A percentile compares a stretch with the other conserved stretches of the same genome.
These are phyloP conservation scores for Catostylus mosaicus DNA, from an alignment of 30 jellyfish, hydroid and myxozoan genomes.

Conservation along the genomic window DNA sequence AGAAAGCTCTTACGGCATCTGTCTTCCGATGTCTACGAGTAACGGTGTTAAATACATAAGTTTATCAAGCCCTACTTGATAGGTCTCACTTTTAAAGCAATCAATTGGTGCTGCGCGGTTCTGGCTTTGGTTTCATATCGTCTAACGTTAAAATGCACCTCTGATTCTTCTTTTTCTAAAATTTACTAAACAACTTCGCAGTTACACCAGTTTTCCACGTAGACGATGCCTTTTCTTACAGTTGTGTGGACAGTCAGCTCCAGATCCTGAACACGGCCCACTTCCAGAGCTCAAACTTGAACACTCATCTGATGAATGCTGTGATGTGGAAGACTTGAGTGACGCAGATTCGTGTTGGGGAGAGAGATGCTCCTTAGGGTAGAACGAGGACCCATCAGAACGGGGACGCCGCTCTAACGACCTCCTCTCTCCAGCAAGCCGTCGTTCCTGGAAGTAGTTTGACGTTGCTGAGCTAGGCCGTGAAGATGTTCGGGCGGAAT, in stretches of 20 bases:
- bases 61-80: too few species aligned
- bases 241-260: slow-evolving; percentile 46
- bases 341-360: slow-evolving; percentile 51
- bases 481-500: slow-evolving; percentile 46
- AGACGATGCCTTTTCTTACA: slow-evolving; percentile 57
- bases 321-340: slow-evolving; percentile 35
- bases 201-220: slow-evolving; percentile 57
- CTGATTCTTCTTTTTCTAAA: too few species aligned
- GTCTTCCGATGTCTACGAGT: too few species aligned
- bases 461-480: slow-evolving; percentile 45
- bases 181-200: too few species aligned
- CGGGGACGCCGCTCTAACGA: slow-evolving; percentile 63
- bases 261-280: slow-evolving; percentile 69
- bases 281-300: slow-evolving; percentile 60
- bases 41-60: too few species aligned
- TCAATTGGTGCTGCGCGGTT: too few species aligned
- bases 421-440: slow-evolving; percentile 51
- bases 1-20: too few species aligned
- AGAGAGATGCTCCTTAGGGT: slow-evolving; percentile 34
- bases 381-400: slow-evolving; percentile 32
- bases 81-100: too few species aligned
- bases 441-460: slow-evolving; percentile 32
- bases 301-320: slow-evolving; percentile 70
- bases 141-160: too few species aligned
- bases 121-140: too few species aligned